Percentiles rank a stretch among this genome's conserved stretches.
phyloP scores from a whole-genome alignment of 53 echinoderm and acorn worm species.

The Stichopus horrens region DNA sequence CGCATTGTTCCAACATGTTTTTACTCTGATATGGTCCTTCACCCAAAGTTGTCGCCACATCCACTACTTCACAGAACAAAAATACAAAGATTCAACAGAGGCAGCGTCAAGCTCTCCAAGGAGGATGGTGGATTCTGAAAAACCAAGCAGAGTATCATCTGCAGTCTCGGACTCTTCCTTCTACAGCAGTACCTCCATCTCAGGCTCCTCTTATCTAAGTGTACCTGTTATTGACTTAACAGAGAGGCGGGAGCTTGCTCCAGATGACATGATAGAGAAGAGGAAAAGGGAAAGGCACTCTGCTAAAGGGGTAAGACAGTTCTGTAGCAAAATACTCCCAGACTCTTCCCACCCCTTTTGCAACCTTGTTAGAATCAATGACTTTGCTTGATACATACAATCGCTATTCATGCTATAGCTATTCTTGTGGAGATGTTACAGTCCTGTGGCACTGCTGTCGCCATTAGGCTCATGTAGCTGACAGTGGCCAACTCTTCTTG shows the following conservation, averaged over 20 bases:
- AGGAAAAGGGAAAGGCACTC: constrained; percentile 76
- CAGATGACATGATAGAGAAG: constrained; percentile 89
- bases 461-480: no score
- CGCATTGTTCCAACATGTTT: background rate
- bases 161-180: constrained; percentile 9
- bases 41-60: no score
- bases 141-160: constrained; percentile 20
- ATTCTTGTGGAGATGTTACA: no score
- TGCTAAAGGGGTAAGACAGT: constrained; percentile 9
- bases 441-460: no score
- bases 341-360: no score
- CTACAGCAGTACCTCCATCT: constrained; percentile 18
- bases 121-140: background rate
- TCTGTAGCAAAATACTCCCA: no score
- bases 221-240: constrained; percentile 77
- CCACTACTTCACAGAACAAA: background rate
- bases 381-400: no score
- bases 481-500: no score
- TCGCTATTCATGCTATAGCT: no score
- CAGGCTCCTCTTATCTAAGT: constrained; percentile 51
- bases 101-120: background rate
- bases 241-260: constrained; percentile 67
- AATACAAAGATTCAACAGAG: background rate
- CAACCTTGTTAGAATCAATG: no score
- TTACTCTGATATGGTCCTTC: background rate